A percentile compares a stretch with the other conserved stretches of the same genome.
Conservation (phyloP, 2,888 invertebrate genomes). For the Mamestra brassicae region DNA sequence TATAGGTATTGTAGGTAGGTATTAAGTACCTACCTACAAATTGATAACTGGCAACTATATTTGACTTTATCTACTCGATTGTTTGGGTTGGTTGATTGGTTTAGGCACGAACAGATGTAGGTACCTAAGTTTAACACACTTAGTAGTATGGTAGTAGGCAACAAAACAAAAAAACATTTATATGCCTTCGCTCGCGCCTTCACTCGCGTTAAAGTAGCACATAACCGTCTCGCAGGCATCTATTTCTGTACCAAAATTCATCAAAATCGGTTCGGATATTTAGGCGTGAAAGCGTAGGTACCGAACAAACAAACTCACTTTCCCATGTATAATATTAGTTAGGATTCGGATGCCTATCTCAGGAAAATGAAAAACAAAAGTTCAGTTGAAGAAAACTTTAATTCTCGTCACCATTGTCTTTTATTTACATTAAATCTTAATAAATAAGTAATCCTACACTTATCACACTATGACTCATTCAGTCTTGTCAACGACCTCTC, state of each 20-base stretch:
- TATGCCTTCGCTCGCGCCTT: too few species aligned
- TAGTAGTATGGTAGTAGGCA: too few species aligned
- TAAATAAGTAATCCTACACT: conserved; percentile 71
- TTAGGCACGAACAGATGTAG: not conserved
- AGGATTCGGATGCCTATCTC: not conserved
- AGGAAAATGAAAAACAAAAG: conserved; percentile 12
- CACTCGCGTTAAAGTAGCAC: too few species aligned
- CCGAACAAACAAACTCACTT: too few species aligned
- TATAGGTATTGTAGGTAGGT: not conserved
- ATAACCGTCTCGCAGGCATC: too few species aligned
- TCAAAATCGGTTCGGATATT: too few species aligned
- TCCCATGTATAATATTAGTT: too few species aligned
- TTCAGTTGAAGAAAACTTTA: conserved; percentile 53
- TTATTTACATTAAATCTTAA: conserved; percentile 70
- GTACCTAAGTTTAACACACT: too few species aligned
- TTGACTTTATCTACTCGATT: not conserved
- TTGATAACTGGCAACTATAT: not conserved
- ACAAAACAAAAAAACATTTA: too few species aligned
- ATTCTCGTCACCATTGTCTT: conserved; percentile 58
- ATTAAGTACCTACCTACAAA: too few species aligned
- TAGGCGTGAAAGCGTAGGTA: too few species aligned
- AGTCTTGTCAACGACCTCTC: conserved; percentile 78
- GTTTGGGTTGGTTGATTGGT: not conserved
- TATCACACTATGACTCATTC: conserved; percentile 83
- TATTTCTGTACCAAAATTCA: too few species aligned